These are phyloP conservation scores for Chrysoperla carnea DNA, from an alignment of 1,140 invertebrate genomes.

Conservation along the genomic window DNA sequence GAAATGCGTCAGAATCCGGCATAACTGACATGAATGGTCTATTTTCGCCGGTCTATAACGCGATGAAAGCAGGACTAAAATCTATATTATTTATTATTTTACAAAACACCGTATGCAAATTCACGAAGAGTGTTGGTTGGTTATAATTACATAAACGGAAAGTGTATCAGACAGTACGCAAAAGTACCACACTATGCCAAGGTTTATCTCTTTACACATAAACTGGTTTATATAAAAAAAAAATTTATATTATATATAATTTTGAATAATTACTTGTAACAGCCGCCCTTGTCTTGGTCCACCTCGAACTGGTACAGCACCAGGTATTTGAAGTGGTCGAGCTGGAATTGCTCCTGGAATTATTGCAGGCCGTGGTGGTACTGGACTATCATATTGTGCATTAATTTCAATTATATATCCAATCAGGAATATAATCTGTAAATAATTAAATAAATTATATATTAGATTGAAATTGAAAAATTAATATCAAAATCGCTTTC, in stretches of 20 bases:
- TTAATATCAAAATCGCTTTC: too few relatives aligned
- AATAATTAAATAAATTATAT: too few relatives aligned
- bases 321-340: constrained; percentile 34
- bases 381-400: background rate
- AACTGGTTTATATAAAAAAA: background rate
- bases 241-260: background rate
- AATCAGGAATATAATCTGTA: too few relatives aligned
- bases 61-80: too few relatives aligned
- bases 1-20: too few relatives aligned
- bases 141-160: background rate
- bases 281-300: constrained; percentile 26
- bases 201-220: background rate
- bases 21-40: too few relatives aligned
- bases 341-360: constrained; percentile 9
- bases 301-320: constrained; percentile 29
- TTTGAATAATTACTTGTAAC: constrained; percentile 15
- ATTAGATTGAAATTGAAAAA: too few relatives aligned
- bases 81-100: too few relatives aligned
- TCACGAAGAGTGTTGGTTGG: too few relatives aligned
- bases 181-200: background rate
- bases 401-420: background rate
- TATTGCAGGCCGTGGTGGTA: background rate
- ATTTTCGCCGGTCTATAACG: too few relatives aligned
- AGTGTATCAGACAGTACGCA: background rate
- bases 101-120: too few relatives aligned